Evolutionary conservation across 2,797 vertebrate genomes (phyloP).

Genomic region (Pantherophis alleghaniensis): DNA sequence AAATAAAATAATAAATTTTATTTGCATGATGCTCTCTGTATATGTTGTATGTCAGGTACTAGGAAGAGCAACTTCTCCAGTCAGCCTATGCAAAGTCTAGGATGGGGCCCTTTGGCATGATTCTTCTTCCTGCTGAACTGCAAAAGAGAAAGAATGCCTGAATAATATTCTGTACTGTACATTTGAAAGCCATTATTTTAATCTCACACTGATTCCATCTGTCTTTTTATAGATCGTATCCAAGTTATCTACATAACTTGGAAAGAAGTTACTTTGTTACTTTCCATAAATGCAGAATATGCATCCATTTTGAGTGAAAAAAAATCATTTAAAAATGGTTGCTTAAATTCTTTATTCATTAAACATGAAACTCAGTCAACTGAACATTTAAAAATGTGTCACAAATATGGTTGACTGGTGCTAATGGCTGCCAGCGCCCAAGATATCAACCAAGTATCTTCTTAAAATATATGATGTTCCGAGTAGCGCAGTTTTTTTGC

Average conservation of each 20-base stretch:
- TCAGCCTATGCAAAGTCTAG: not conserved
- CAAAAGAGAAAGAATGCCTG: not conserved
- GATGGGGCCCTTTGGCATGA: not conserved
- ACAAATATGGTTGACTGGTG: too few relatives aligned
- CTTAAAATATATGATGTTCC: too few relatives aligned
- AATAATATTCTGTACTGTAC: not conserved
- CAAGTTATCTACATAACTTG: not conserved
- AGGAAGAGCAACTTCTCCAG: not conserved
- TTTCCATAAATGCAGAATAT: constrained; percentile 9
- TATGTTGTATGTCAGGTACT: not conserved
- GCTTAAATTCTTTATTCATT: constrained; percentile 44
- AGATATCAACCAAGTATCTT: too few relatives aligned
- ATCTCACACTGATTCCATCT: not conserved
- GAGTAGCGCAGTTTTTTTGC: too few relatives aligned
- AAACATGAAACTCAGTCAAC: too few relatives aligned
- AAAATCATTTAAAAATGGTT: constrained; percentile 52
- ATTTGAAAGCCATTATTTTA: not conserved
- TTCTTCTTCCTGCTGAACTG: too few relatives aligned
- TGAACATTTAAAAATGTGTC: too few relatives aligned
- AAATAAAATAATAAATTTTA: not conserved
- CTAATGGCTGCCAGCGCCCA: too few relatives aligned
- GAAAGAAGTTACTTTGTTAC: constrained; percentile 32
- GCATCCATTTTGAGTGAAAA: constrained; percentile 44
- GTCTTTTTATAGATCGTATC: not conserved
- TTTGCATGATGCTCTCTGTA: not conserved